Conservation (phyloP, 2,113 vertebrate genomes). For the Pygoscelis adeliae region DNA sequence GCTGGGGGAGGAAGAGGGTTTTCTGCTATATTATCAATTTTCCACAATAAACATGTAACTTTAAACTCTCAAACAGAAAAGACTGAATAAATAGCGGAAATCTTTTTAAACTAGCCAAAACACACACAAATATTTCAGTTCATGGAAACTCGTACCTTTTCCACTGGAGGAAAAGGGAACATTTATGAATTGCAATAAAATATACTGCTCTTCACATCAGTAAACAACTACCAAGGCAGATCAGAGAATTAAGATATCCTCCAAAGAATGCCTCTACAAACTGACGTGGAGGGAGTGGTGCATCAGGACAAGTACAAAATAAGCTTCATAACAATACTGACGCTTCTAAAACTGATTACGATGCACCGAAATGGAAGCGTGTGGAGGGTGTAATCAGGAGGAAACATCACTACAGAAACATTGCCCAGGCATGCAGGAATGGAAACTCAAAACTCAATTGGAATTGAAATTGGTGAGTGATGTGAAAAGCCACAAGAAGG, state of each 20-base stretch:
- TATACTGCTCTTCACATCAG: background rate
- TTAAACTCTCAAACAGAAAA: background rate
- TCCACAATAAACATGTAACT: background rate
- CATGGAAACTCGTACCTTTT: background rate
- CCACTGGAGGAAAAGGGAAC: background rate
- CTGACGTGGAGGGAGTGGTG: background rate
- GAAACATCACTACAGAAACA: background rate
- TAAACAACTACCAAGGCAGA: background rate
- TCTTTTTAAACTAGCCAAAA: background rate
- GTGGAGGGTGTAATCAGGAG: conserved; percentile 4
- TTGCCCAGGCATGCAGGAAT: background rate
- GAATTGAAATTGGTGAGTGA: background rate
- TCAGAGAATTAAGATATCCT: background rate
- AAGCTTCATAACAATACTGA: background rate
- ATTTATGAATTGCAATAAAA: background rate
- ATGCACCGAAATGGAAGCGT: background rate
- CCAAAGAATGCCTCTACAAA: background rate
- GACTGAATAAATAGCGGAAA: background rate
- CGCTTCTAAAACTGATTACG: background rate
- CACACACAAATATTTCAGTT: background rate
- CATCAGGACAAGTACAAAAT: background rate
- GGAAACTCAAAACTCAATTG: background rate
- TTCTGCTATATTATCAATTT: background rate
- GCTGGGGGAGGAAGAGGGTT: background rate
- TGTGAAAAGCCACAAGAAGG: background rate